Conservation (phyloP, 2,113 vertebrate species). For the Protobothrops mucrosquamatus region DNA sequence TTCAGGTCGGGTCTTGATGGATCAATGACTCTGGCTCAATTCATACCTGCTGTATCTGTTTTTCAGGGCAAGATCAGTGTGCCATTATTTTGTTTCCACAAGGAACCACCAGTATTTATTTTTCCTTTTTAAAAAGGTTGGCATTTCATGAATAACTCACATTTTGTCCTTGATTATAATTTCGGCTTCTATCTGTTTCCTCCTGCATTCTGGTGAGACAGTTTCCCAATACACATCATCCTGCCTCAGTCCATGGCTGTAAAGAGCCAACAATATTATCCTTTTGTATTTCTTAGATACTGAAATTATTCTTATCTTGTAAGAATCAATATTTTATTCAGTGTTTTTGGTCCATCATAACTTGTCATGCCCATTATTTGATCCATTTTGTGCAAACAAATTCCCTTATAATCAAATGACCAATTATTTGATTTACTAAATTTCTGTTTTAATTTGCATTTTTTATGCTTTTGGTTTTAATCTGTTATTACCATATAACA, state of each 20-base stretch:
- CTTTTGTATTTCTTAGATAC: conserved; percentile 3
- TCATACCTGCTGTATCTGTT: neutral
- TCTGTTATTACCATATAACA: neutral
- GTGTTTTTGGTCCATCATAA: neutral
- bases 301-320: neutral
- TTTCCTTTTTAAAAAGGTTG: conserved; percentile 28
- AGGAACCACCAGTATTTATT: conserved; percentile 16
- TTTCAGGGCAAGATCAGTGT: conserved; percentile 27
- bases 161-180: conserved; percentile 37
- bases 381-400: neutral
- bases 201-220: neutral
- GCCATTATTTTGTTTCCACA: conserved; percentile 37
- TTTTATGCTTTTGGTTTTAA: neutral
- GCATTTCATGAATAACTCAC: conserved; percentile 37
- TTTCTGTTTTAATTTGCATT: neutral
- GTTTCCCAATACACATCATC: neutral
- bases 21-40: neutral
- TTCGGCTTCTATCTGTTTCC: conserved; percentile 26
- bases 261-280: neutral
- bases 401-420: neutral
- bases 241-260: neutral
- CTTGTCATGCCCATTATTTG: neutral
- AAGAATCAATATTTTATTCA: conserved; percentile 28
- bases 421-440: neutral
- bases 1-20: neutral